A percentile compares a stretch with the other conserved stretches of the same genome.
Conservation (phyloP, 2,888 invertebrate genomes). For the Sarcophaga variegata region DNA sequence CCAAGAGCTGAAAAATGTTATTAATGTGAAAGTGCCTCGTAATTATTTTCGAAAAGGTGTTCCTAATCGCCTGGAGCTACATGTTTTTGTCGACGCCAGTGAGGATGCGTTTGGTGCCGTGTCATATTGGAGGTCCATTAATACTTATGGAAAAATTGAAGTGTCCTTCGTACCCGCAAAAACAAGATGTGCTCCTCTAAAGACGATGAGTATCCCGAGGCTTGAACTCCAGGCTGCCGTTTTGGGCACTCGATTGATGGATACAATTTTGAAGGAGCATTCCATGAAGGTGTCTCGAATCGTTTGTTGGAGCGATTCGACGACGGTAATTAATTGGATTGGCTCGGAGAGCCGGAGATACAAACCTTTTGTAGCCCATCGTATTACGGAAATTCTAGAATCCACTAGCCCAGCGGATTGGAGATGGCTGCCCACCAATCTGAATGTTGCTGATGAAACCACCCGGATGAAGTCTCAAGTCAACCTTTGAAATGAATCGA, state of each 20-base stretch:
- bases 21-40: background rate
- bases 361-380: too few relatives aligned
- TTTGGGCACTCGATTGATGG: background rate
- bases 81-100: background rate
- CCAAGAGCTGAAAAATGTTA: background rate
- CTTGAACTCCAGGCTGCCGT: background rate
- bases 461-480: too few relatives aligned
- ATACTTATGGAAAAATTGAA: conserved; percentile 36
- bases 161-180: too few relatives aligned
- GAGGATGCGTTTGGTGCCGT: conserved; percentile 7
- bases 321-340: background rate
- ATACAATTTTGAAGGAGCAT: background rate
- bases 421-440: background rate
- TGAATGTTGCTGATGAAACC: background rate
- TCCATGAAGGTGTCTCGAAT: background rate
- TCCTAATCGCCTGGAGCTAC: background rate
- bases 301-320: background rate
- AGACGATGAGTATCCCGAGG: conserved; percentile 33
- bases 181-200: conserved; percentile 52
- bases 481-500: too few relatives aligned
- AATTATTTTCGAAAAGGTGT: conserved; percentile 26
- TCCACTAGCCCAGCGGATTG: background rate
- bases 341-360: background rate
- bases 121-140: conserved; percentile 35
- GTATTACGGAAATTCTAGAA: too few relatives aligned